Base-by-base conservation (phyloP, 2,888 invertebrate genomes). In the Nomada flava region DNA sequence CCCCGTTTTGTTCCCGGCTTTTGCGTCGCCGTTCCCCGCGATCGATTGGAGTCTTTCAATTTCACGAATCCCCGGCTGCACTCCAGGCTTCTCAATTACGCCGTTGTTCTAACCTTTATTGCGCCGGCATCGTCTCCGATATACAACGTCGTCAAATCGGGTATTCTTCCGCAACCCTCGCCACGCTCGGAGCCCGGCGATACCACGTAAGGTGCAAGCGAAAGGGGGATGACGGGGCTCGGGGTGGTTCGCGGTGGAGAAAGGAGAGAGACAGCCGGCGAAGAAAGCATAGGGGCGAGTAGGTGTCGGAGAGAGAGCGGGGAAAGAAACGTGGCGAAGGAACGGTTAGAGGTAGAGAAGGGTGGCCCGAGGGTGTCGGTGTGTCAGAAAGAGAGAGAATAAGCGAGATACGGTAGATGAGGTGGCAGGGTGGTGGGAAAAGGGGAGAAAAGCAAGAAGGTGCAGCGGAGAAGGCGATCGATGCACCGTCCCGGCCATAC, bases 401-500 rank as follows among this genome's bases (percentile, higher is more conserved):
- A 63, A 29, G 55, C 53, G 29, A 11, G 23, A 67, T 52, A 70
- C 42, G 53, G 63, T 68, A 57, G 44, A 53, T 20, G 55, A 23
- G 20, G 63, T 47, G 62, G 47, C 47, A 15, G 62, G 7, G 65
- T n/a, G 55, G 52, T 71, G 50, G 44, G 47, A 68, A 42, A 55
- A 72, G 76, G 79, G 76, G 67, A 57, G 53, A 74, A 77, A 71
- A 73, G 69, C 68, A 82, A 76, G 76, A 79, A 88, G 86, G 85
- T 86, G 88, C 85, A 88, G 85, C 83, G 77, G 82, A 84, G 88
- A 83, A 79, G 79, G 82, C 87, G 89, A 89, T 89, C 89, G 89
- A 89, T 89, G 89, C 89, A 89, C 89, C 89, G 87, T 84, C 85
- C 88, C 88, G 86, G 89, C 86, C 87, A 83, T 86, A 86, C 89